Evolutionary conservation across 2,113 vertebrate species (phyloP), one percentile per base, ranked within the genome.

Genomic region (Coptodon bakossiorum): DNA sequence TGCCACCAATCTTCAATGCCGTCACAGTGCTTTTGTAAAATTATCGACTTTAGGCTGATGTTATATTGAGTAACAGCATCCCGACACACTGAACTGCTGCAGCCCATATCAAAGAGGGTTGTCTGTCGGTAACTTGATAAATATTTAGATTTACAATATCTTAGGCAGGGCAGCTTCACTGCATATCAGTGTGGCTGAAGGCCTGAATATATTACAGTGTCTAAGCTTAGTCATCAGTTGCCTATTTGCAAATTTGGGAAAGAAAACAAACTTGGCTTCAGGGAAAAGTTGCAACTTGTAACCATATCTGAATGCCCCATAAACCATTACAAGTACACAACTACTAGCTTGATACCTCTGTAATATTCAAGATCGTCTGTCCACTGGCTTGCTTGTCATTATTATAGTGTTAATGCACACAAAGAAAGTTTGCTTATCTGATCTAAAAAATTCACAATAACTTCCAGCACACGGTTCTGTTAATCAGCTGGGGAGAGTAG

Each of bases 121-220:
- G 43, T 83, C 78, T 45, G 36, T 80, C 45, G 63, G 34, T 84
- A 86, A 82, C 22, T 84, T 24, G 9, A 87, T 88, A 86, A 86
- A 92, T 93, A 90, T 91, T 86, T 89, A 86, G 82, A 86, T 80
- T 80, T 90, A 85, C 40, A 88, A 83, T 82, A 82, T 63, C 73
- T 86, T 80, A 88, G 90, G 84, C 73, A 71, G 86, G 43, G 80
- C 57, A 24, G 83, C 68, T 90, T 63, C 43, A 27, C 71, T 78
- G 91, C 73, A 91, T 84, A 87, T 89, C 66, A 92, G 81, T 84
- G 43, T 80, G 83, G 80, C 90, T 84, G 45, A 87, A 78, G 89
- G 89, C 71, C 84, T 91, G 86, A 87, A 92, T 89, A 87, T 73
- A 89, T 94, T 88, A 81, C 19, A 88, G 3, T 87, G 87, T 89